Percentiles rank a stretch among this genome's conserved stretches.
phyloP scores from a whole-genome alignment of 2,113 vertebrate genomes.

The Monopterus albus region DNA sequence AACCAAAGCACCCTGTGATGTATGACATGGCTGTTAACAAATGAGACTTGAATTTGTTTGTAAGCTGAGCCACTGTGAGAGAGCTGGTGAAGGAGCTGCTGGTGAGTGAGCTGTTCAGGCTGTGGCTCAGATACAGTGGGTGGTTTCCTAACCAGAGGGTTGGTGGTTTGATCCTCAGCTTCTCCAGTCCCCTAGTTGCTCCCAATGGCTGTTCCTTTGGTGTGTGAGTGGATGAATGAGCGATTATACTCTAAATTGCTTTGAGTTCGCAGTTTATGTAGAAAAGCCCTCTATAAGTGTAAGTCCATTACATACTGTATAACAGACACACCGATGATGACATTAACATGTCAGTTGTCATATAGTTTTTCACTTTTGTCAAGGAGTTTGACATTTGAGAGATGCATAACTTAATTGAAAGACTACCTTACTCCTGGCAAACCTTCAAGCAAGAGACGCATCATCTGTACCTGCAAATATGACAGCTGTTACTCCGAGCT shows the following conservation, averaged over 20 bases:
- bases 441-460: not conserved
- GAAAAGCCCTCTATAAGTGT: too few relatives aligned
- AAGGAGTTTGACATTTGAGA: not conserved
- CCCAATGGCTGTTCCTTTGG: too few relatives aligned
- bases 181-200: too few relatives aligned
- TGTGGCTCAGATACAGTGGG: too few relatives aligned
- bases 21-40: not conserved
- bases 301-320: too few relatives aligned
- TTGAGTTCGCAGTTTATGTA: too few relatives aligned
- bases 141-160: too few relatives aligned
- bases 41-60: not conserved
- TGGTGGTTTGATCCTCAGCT: too few relatives aligned
- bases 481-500: not conserved
- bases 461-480: not conserved
- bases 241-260: too few relatives aligned
- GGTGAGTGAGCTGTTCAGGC: conserved; percentile 85
- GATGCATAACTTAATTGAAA: not conserved
- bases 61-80: conserved; percentile 86
- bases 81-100: conserved; percentile 94
- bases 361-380: not conserved
- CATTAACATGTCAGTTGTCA: not conserved
- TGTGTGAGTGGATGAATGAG: too few relatives aligned
- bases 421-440: not conserved
- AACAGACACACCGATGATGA: not conserved
- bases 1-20: not conserved